Base-by-base conservation (phyloP, 1,140 invertebrate species). In the Pogonomyrmex californicus region DNA sequence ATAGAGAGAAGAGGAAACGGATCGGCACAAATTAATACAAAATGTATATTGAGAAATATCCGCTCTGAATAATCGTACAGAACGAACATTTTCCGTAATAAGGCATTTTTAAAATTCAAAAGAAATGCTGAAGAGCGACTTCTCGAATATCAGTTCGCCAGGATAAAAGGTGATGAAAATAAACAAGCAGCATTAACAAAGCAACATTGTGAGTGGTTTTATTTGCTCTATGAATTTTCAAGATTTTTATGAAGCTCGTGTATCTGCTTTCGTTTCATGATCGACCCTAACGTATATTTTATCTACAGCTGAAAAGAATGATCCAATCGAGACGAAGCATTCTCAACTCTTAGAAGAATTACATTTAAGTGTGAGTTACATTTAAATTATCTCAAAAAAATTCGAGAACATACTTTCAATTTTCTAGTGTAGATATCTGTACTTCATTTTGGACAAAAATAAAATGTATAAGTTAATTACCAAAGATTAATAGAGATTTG, bases 181-280 rank as follows among this genome's bases (percentile, higher is more conserved):
- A 58, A 58, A 68, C 30, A 71, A 30, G 14, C 2, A 56, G 0
- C 9, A 23, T 17, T n/a, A 14, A 23, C 17, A 33, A 70, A 5
- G 36, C 23, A 38, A 81, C 44, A 12, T 0, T 66, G 17, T 33
- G 33, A 70, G 23, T 33, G 14, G n/a, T 68, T 79, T 79, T 54
- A 79, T 68, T 38, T 47, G 36, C 47, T 38, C n/a, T 33, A 33
- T 38, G 33, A 44, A 79, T 79, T 79, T 12, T 79, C n/a, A 66
- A 65, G 47, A 66, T 79, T 79, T 33, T 51, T 38, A 79, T 30
- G n/a, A 9, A 38, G 41, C 44, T 76, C 38, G 56, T 44, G 38
- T 60, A 66, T 17, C 60, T 10, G 44, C 10, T 54, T 44, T 54
- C 62, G 60, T 68, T 41, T 66, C n/a, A 23, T 6, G 33, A 68